Conservation (phyloP, 2,797 vertebrate genomes). For the Enteromius unitaeniatus region DNA sequence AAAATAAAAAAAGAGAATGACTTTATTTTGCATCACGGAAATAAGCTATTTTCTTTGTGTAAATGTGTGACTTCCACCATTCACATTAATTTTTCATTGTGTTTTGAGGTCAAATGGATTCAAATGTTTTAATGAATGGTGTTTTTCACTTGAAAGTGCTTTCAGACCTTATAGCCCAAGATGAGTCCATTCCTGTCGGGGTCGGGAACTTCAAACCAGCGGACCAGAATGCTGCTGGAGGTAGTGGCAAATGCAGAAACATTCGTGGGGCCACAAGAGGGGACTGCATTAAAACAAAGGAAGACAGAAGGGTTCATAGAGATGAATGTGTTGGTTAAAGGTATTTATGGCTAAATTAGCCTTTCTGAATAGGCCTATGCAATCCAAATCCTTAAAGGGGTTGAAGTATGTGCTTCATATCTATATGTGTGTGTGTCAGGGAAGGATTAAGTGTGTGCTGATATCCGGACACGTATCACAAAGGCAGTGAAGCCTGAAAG, state of each 20-base stretch:
- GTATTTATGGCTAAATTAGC: neutral
- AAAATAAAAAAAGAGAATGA: constrained; percentile 36
- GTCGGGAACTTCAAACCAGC: constrained; percentile 88
- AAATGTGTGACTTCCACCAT: neutral
- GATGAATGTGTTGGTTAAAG: neutral
- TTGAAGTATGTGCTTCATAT: neutral
- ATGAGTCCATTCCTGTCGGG: constrained; percentile 91
- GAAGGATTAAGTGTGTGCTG: constrained; percentile 3
- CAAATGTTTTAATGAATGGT: neutral
- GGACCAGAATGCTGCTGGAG: constrained; percentile 92
- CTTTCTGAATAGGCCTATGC: neutral
- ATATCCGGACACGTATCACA: neutral
- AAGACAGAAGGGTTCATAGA: constrained; percentile 23
- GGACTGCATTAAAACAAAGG: constrained; percentile 77
- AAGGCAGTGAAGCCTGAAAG: neutral
- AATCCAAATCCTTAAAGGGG: constrained; percentile 14
- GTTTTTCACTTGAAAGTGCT: neutral
- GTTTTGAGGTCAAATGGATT: neutral
- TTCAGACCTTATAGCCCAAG: constrained; percentile 92
- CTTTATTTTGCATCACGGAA: neutral
- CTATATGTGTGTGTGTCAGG: constrained; percentile 1
- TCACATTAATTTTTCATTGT: neutral
- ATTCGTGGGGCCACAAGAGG: constrained; percentile 91
- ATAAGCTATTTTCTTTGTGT: neutral
- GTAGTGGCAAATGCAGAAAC: constrained; percentile 91